Evolutionary conservation across 64 coral and sea anemone genomes (phyloP), one percentile per base, ranked within the genome.

Genomic region (Montipora foliosa): DNA sequence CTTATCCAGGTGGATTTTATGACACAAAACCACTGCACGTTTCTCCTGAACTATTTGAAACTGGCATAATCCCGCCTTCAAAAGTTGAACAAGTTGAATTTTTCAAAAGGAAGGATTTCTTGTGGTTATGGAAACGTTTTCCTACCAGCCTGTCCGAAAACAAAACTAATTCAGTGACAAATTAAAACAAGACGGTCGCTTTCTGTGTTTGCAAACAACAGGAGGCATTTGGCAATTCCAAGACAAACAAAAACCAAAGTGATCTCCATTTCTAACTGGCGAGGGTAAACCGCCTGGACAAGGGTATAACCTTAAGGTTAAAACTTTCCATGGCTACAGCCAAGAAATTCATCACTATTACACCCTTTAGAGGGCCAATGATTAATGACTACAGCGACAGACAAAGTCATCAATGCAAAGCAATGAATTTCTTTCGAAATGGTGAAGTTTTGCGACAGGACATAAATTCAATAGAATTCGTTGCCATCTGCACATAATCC

Each of bases 1-100:
- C 17, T 19, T 70, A 71, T 70, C 82, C 62, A 71, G 64, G 62
- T 85, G 66, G 82, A 69, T 84, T 69, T 83, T 84, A 84, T 49
- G 62, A 85, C 19, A 85, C 82, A 19, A 85, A 85, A 69, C 82
- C 82, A 85, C 70, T 85, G 64, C 82, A 85, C 8, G 82, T 85
- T 85, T 85, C 82, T 85, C 82, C 82, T 6, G 82, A 85, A 71
- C 66, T 85, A 21, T 85, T 85, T 70, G 82, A 85, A 85, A 85
- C 82, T 71, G 82, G 66, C 82, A 85, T 85, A 64, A 85, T 85
- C 82, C 66, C 60, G 80, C 80, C 74, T 44, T 13, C 37, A 10
- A 10, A 10, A 76, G 24, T 76, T 25, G 74, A 76, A 29, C 70
- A 74, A 47, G 11, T 11, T 25, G 21, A 82, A 79, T 19, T 14